Base-by-base conservation (phyloP, 2,888 invertebrate species). In the Galeruca laticollis region DNA sequence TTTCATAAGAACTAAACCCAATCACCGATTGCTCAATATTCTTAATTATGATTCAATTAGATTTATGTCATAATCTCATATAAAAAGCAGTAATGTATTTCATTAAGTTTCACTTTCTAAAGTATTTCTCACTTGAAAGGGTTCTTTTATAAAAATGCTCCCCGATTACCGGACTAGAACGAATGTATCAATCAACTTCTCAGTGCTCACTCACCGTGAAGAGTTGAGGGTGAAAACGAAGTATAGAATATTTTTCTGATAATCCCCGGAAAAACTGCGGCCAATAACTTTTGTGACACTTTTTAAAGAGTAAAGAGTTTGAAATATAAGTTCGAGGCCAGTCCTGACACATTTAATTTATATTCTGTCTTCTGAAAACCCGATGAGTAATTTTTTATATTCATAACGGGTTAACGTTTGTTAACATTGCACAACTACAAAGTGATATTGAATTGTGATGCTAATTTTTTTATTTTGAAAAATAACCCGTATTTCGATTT, bases 101-200 rank as follows among this genome's bases (percentile, higher is more conserved):
- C 21, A 11, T 15, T 21, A 13, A 52, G 6, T 52, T 52, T 52
- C 21, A 52, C 26, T 51, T 21, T 10, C 49, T 11, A 13, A 13
- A 43, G 15, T 15, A 15, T 43, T 13, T 15, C 15, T 43, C 0
- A 51, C 18, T 2, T 6, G 13, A 52, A 52, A 26, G 13, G 4
- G 13, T 6, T 26, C 26, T 15, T 52, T 26, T 26, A 51, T 52
- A 11, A 52, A 52, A 52, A 26, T 31, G 4, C 52, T 15, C 43
- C 15, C 31, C 31, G 21, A 52, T n/a, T n/a, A 31, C 21, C 26
- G 11, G 26, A 21, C 13, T 51, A 21, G 21, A 52, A 52, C 13
- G 26, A 52, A 52, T 52, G 31, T 52, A 52, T 52, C 21, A 52
- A 52, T 52, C 52, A 52, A 52, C 52, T 52, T 52, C 26, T 52